Evolutionary conservation across 2,113 vertebrate genomes (phyloP), one percentile per base, ranked within the genome.

Genomic region (Macquaria australasica): DNA sequence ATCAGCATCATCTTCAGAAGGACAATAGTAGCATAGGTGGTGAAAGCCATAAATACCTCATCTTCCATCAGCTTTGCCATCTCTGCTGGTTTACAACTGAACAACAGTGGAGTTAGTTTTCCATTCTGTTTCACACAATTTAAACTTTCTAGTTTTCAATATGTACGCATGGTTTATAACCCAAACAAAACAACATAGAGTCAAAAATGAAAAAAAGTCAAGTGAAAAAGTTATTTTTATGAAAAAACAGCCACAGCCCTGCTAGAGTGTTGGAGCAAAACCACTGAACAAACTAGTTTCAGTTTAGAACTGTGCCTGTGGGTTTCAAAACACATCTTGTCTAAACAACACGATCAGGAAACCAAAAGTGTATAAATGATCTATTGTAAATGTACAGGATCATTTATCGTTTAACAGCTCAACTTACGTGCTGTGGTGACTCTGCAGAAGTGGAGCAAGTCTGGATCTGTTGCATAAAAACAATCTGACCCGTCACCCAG

Each of bases 1-100:
- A 90, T 83, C 72, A 88, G 76, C 86, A 90, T 7, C 80, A 90
- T 83, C 77, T 90, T 90, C 56, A 88, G 1, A 23, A 74, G 48
- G 31, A 88, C 83, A 4, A 90, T 66, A 0, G 37, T 12, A 8
- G 83, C 79, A 15, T 90, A 83, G 56, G 80, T 90, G 80, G 68
- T 20, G 51, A 83, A 90, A 1, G 88, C 79, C 75, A 1, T 58
- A 1, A 90, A 83, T 0, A 86, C 86, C 10, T 88, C 83, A 16
- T 83, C 70, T 37, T 85, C 83, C 69, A 88, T 83, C 12, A 87
- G 62, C 0, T 7, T 1, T 4, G 5, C 56, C 84, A 89, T 89
- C 16, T 63, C 25, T 73, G 59, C 66, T 69, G 34, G 12, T 74
- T 51, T 45, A 25, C 2, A 25, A 21, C 71, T 75, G 18, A 48